Base-by-base conservation (phyloP, 2,113 vertebrate species). In the Mirounga angustirostris region DNA sequence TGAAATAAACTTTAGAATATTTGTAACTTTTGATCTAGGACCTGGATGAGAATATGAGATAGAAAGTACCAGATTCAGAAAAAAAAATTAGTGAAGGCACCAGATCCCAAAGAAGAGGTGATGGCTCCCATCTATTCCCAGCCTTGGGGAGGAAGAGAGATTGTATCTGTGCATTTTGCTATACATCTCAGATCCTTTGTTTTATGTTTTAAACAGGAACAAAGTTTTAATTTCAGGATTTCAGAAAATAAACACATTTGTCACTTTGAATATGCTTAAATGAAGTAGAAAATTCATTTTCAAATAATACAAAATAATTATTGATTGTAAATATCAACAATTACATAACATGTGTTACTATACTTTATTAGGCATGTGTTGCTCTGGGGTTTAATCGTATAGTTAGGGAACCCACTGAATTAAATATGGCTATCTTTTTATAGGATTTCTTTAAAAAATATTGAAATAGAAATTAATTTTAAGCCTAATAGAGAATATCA, bases 301-400 rank as follows among this genome's bases (percentile, higher is more conserved):
- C 13, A 94, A n/a, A 82, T 97, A 97, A 59, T 94, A 16, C 76
- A 40, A 89, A 97, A 33, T 90, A 96, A 12, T 91, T 98, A 85
- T 19, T 91, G 22, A 50, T 0, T 94, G 69, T 97, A 96, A 98
- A 95, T 95, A 82, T 92, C 26, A 92, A 97, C 58, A 94, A 36
- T 21, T 85, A 94, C 61, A 18, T 40, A 0, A 46, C 91, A 61
- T 69, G 2, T 63, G 63, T 94, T 90, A 89, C 58, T 98, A 43
- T 65, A 87, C 95, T 56, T 90, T 98, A 11, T 73, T 54, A 95
- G 59, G 54, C 95, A 40, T 61, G 52, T 82, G 65, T 21, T 98
- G 18, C 76, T 1, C 46, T 93, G 56, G 81, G 52, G 58, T 3
- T 95, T 76, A 65, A 18, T 91, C 52, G 74, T 95, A 14, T 92